A percentile compares a stretch with the other conserved stretches of the same genome.
Evolutionary conservation across 2,113 vertebrate species (phyloP).

Genomic region (Psilopsiagon aurifrons): DNA sequence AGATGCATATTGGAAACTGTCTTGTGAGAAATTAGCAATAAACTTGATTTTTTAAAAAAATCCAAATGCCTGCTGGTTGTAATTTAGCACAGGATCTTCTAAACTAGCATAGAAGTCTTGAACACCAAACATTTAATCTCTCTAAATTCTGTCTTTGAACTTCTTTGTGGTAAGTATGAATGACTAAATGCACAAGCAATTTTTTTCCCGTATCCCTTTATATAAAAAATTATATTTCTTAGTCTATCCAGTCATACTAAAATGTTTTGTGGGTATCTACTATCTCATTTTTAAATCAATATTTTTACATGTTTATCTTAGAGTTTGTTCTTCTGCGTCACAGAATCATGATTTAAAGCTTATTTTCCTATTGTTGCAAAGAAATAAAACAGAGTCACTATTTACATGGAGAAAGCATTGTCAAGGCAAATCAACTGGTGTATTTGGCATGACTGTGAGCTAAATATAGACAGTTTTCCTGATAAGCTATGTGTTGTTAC

Average conservation of each 20-base stretch:
- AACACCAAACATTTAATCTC: neutral
- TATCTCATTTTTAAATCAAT: neutral
- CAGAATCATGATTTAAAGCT: neutral
- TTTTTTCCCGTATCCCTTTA: neutral
- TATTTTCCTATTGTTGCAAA: neutral
- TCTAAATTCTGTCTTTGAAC: neutral
- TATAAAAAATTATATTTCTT: neutral
- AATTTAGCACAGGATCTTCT: neutral
- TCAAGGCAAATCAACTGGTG: neutral
- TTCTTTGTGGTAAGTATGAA: neutral
- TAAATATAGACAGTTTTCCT: neutral
- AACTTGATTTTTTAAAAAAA: neutral
- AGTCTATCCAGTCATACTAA: neutral
- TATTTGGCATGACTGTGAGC: neutral
- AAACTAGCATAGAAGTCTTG: neutral
- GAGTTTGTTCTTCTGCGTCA: neutral
- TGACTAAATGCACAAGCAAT: neutral
- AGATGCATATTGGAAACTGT: neutral
- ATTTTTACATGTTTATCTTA: neutral
- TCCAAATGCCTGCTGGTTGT: neutral
- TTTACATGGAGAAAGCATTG: neutral
- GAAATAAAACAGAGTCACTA: neutral
- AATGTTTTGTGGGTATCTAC: neutral
- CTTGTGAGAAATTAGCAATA: neutral
- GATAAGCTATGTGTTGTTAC: neutral